Evolutionary conservation across 2,113 vertebrate species (phyloP), one percentile per base, ranked within the genome.

Genomic region (Eulemur rufifrons): DNA sequence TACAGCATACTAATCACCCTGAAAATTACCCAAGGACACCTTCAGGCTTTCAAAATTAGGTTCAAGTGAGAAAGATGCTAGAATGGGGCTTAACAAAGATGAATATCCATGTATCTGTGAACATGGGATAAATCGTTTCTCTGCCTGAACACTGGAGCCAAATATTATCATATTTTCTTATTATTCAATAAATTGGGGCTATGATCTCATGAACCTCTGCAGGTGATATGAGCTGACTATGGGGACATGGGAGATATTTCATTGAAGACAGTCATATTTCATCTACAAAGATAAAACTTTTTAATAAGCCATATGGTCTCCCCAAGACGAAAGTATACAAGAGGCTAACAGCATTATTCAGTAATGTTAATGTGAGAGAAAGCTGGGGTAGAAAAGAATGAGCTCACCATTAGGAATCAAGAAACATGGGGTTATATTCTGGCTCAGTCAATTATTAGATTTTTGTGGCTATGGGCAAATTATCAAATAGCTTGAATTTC

Each of bases 401-500:
- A 94, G 8, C 2, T 29, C 14, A 20, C 4, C 20, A 56, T 27
- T 17, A 61, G n/a, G 25, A 93, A 45, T 56, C 37, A 68, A 37
- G 50, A 92, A 86, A 68, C 10, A 66, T 2, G 20, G n/a, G 17
- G 54, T 56, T 85, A 45, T 73, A 86, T 47, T 93, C 37, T 69
- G 32, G 8, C n/a, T 52, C 2, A 15, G 42, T 52, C 21, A 47
- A 29, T 81, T 77, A 82, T 82, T 92, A 85, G 13, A 85, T 84
- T 77, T 69, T 68, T 66, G 20, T 84, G 56, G n/a, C 88, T 93
- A 52, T n/a, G 21, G 76, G 59, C 73, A 92, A 74, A 71, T 87
- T 86, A 86, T 66, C 42, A 90, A 69, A 87, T 54, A 87, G 63
- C 27, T 52, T 90, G 69, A 92, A 85, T 50, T 94, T 81, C 47